These are phyloP conservation scores for Drosophila fulvimacula DNA, from an alignment of 2,888 invertebrate species.

Conservation along the genomic window DNA sequence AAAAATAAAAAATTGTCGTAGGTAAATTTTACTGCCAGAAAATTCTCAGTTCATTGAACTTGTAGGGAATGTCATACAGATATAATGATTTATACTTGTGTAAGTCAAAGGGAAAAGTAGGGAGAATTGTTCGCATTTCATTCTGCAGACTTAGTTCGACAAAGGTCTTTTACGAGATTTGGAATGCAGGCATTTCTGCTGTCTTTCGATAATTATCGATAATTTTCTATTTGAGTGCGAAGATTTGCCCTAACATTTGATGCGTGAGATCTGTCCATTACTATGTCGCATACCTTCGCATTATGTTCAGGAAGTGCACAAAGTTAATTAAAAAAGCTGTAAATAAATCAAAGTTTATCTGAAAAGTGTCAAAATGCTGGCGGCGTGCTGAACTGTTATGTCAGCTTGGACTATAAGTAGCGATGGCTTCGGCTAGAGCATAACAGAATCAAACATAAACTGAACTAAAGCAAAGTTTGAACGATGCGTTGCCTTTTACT, in stretches of 20 bases:
- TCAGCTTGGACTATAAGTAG: conserved; percentile 27
- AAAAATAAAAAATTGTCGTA: background rate
- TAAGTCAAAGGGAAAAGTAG: background rate
- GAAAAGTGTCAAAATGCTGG: background rate
- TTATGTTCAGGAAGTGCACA: conserved; percentile 3
- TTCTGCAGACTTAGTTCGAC: background rate
- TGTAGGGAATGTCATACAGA: background rate
- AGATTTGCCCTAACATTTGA: too few species aligned
- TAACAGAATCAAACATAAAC: background rate
- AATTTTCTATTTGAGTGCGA: background rate
- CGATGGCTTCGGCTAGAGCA: background rate
- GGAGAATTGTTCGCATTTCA: background rate
- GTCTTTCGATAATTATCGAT: conserved; percentile 4
- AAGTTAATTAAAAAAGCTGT: conserved; percentile 41
- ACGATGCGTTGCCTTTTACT: conserved; percentile 21
- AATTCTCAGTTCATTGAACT: background rate
- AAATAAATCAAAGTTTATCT: conserved; percentile 46
- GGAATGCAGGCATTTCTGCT: background rate
- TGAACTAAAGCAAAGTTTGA: background rate
- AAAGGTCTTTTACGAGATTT: background rate
- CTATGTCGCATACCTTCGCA: background rate
- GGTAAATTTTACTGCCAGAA: background rate
- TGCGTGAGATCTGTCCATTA: conserved; percentile 44
- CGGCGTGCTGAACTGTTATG: background rate
- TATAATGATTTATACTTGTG: background rate